Evolutionary conservation across 1,140 invertebrate species (phyloP).

Genomic region (Drosophila watanabei): DNA sequence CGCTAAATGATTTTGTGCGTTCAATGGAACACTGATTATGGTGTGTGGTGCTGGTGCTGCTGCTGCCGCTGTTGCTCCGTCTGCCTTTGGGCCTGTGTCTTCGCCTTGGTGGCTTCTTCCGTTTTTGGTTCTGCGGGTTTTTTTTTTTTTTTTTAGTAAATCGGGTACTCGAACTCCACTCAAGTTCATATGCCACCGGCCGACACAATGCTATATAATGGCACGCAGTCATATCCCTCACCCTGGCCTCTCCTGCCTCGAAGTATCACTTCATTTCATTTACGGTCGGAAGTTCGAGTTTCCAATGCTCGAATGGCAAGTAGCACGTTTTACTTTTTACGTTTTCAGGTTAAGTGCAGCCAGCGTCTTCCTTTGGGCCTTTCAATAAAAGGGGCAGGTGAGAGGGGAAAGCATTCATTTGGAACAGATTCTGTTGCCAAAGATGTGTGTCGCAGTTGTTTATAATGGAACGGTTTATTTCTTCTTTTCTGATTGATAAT

Average conservation of each 20-base stretch:
- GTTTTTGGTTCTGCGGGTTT: conserved; percentile 65
- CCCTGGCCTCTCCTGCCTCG: not conserved
- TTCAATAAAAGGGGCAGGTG: conserved; percentile 12
- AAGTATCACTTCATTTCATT: conserved; percentile 65
- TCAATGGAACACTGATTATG: conserved; percentile 85
- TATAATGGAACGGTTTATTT: conserved; percentile 41
- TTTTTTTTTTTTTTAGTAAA: conserved; percentile 20
- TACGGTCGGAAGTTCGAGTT: conserved; percentile 66
- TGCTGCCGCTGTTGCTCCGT: conserved; percentile 40
- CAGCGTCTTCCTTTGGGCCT: conserved; percentile 22
- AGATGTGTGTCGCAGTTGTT: conserved; percentile 56
- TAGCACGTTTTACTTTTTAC: conserved; percentile 46
- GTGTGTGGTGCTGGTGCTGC: conserved; percentile 60
- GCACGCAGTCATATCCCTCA: conserved; percentile 70
- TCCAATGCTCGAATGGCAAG: conserved; percentile 41
- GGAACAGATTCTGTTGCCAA: conserved; percentile 54
- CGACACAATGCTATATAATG: conserved; percentile 52
- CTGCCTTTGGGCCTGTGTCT: conserved; percentile 52
- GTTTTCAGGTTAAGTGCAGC: conserved; percentile 64
- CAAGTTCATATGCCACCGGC: conserved; percentile 78
- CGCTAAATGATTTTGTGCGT: conserved; percentile 86
- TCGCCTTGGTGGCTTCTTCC: conserved; percentile 51
- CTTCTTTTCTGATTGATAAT: conserved; percentile 40
- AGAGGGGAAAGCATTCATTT: conserved; percentile 35
- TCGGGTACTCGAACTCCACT: conserved; percentile 54